Evolutionary conservation across 2,888 invertebrate species (phyloP), one percentile per base, ranked within the genome.

Genomic region (Habrosyne pyritoides): DNA sequence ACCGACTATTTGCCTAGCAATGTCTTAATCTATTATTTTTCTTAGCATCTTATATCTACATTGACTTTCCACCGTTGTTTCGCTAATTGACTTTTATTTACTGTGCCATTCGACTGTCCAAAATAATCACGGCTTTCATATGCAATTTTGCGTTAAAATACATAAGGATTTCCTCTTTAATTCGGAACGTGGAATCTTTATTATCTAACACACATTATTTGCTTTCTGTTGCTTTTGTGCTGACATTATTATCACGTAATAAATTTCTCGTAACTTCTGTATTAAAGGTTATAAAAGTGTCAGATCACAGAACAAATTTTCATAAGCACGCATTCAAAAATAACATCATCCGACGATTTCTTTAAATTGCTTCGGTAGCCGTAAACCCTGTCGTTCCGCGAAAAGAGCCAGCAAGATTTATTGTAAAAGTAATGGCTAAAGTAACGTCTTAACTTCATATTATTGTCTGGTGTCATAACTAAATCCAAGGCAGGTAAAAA

Each of bases 341-440:
- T 73, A 73, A 68, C 72, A 70, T 75, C 70, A 76, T 81, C 74
- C 75, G 75, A 81, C 73, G 79, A 79, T 77, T 71, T 77, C 68
- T 78, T 84, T 78, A 83, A 75, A 78, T 73, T 71, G 79, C 77
- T 79, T 78, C 77, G 69, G 80, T 77, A 81, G 80, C 78, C 73
- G 80, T 87, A 86, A 86, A 82, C 69, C 73, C 64, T 74, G 75
- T 75, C 74, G 68, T 80, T 83, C 79, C 76, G 79, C 76, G 76
- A 81, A 78, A 78, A 74, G 72, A 75, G 81, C 81, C 84, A 84
- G 85, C 67, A 73, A 83, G 87, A 87, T 87, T 87, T 87, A 87
- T 82, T 79, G 72, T 69, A 61, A 75, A 81, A 72, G 78, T 75
- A 75, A 77, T 78, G 72, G 75, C 73, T 73, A 74, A 71, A 77